Evolutionary conservation across 2,113 vertebrate genomes (phyloP).

Genomic region (Agapornis roseicollis): DNA sequence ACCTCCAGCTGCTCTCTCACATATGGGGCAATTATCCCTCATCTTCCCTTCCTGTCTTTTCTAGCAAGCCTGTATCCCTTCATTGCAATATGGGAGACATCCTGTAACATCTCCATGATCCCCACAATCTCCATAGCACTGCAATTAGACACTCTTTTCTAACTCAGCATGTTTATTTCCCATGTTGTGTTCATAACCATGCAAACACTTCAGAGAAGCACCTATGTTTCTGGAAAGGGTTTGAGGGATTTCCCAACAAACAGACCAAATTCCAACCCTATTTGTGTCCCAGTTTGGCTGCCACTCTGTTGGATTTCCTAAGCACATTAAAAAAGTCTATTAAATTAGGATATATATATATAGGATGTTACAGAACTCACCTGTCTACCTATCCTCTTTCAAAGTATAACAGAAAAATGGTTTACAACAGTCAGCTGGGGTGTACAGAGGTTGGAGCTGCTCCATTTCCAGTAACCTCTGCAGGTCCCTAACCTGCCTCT

Average conservation of each 20-base stretch:
- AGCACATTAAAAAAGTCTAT: neutral
- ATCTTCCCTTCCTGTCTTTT: neutral
- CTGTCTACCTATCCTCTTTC: neutral
- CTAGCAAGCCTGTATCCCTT: neutral
- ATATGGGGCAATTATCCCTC: neutral
- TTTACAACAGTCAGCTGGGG: neutral
- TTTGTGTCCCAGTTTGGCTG: neutral
- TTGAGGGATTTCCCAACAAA: neutral
- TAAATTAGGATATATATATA: neutral
- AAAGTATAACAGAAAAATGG: neutral
- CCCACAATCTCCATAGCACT: neutral
- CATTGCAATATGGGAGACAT: neutral
- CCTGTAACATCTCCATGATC: neutral
- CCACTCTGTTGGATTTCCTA: neutral
- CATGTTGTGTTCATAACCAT: neutral
- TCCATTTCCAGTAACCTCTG: neutral
- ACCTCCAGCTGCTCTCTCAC: neutral
- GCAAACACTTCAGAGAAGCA: neutral
- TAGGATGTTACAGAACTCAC: neutral
- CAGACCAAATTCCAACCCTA: accelerated
- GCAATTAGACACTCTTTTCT: neutral
- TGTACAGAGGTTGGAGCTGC: neutral
- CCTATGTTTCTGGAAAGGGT: neutral
- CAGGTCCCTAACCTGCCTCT: neutral
- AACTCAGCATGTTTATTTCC: neutral